Evolutionary conservation across 2,113 vertebrate species (phyloP).

Genomic region (Gobius niger): DNA sequence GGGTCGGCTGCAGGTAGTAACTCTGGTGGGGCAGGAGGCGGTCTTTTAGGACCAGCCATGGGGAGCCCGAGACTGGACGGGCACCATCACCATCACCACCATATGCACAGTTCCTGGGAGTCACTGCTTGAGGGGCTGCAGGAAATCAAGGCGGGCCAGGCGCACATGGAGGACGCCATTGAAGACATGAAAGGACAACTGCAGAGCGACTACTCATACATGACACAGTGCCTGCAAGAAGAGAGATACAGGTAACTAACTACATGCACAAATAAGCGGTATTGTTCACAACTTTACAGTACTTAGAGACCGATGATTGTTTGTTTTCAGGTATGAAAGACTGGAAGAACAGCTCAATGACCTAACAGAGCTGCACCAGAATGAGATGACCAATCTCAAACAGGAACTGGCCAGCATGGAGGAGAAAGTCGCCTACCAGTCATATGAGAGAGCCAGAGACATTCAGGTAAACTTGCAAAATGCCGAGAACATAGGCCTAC

Average conservation of each 20-base stretch:
- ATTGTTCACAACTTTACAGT: neutral
- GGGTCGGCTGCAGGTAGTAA: conserved; percentile 90
- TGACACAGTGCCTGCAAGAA: conserved; percentile 97
- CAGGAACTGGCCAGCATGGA: conserved; percentile 99
- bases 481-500: no score
- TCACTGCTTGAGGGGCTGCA: conserved; percentile 90
- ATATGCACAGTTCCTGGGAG: conserved; percentile 84
- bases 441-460: conserved; percentile 95
- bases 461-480: conserved; percentile 84
- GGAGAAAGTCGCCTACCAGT: conserved; percentile 99
- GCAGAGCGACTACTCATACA: conserved; percentile 94
- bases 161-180: conserved; percentile 92
- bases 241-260: conserved; percentile 80
- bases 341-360: conserved; percentile 98
- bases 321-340: conserved; percentile 86
- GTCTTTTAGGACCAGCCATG: conserved; percentile 70
- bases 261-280: neutral
- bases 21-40: conserved; percentile 78
- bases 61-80: conserved; percentile 91
- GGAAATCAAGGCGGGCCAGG: conserved; percentile 93
- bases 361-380: conserved; percentile 96
- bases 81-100: conserved; percentile 84
- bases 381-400: conserved; percentile 98
- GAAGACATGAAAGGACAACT: conserved; percentile 95
- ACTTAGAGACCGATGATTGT: neutral